phyloP scores from a whole-genome alignment of 2,888 invertebrate genomes.

The Eretmocerus hayati region DNA sequence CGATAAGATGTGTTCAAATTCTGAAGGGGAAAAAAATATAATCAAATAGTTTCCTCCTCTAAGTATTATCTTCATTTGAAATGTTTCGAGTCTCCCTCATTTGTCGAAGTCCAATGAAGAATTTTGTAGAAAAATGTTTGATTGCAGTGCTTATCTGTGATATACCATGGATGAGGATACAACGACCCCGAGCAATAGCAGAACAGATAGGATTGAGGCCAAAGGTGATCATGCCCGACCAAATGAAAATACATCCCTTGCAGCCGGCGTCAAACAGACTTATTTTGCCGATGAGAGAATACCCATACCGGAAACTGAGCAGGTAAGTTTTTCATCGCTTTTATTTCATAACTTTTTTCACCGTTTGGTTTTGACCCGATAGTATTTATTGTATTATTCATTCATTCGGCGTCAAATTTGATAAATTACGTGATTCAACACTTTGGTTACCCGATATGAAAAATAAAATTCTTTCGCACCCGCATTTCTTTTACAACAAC shows the following conservation, averaged over 20 bases:
- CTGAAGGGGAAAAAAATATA: too few relatives aligned
- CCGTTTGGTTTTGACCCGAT: neutral
- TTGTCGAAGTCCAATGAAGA: neutral
- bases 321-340: slow-evolving; percentile 39
- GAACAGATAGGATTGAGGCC: slow-evolving; percentile 2
- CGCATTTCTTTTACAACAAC: too few relatives aligned
- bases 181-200: slow-evolving; percentile 1
- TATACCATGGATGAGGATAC: slow-evolving; percentile 13
- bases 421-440: too few relatives aligned
- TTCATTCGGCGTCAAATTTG: too few relatives aligned
- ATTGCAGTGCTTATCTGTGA: slow-evolving; percentile 14
- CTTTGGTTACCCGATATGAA: too few relatives aligned
- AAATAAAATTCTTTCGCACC: too few relatives aligned
- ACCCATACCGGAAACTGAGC: slow-evolving; percentile 53
- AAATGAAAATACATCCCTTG: slow-evolving; percentile 33
- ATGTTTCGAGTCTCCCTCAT: neutral
- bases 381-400: too few relatives aligned
- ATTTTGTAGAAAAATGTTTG: neutral
- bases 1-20: too few relatives aligned
- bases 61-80: too few relatives aligned
- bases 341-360: neutral
- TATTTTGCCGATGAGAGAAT: slow-evolving; percentile 60
- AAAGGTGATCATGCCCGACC: neutral
- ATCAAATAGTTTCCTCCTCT: too few relatives aligned
- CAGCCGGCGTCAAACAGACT: slow-evolving; percentile 45